Evolutionary conservation across 2,113 vertebrate species (phyloP).

Genomic region (Nyctereutes procyonoides): DNA sequence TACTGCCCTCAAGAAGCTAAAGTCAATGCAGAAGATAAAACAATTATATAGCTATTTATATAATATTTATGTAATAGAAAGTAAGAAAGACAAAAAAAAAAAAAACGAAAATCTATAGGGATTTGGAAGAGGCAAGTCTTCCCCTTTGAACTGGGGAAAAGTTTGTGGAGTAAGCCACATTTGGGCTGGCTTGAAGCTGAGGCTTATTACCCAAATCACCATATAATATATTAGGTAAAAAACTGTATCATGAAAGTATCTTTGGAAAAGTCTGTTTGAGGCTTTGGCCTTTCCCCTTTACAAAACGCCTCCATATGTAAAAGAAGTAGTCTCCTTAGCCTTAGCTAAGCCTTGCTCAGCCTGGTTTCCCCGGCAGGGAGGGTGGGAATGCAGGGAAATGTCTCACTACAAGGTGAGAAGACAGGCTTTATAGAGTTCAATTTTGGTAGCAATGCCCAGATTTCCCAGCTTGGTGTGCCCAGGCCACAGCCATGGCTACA

Average conservation of each 20-base stretch:
- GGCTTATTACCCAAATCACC: neutral
- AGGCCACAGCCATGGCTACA: neutral
- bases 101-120: neutral
- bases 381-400: neutral
- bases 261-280: neutral
- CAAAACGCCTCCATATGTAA: neutral
- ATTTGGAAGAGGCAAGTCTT: conserved; percentile 16
- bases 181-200: neutral
- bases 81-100: neutral
- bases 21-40: neutral
- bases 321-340: neutral
- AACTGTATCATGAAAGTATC: neutral
- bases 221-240: neutral
- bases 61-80: neutral
- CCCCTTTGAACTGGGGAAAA: neutral
- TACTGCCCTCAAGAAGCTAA: conserved; percentile 6
- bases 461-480: neutral
- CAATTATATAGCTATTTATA: neutral
- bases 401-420: neutral
- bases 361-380: neutral
- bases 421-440: neutral
- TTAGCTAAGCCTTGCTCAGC: neutral
- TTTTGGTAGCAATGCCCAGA: neutral
- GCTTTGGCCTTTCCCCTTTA: neutral
- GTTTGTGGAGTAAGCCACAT: neutral